Base-by-base conservation (phyloP, 2,888 invertebrate genomes). In the Hirtodrosophila confusa region DNA sequence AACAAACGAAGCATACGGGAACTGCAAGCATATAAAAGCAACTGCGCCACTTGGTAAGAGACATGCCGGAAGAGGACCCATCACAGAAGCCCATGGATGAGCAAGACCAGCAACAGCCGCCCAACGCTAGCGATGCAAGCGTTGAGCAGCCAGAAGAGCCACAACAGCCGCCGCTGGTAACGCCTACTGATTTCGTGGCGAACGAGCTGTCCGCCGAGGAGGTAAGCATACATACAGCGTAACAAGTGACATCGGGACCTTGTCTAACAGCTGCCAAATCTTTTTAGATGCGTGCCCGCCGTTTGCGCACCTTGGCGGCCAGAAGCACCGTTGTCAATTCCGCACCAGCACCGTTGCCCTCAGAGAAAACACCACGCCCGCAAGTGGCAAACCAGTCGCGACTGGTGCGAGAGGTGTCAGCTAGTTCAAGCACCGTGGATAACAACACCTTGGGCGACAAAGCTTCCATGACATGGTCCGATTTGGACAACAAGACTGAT, bases 121-220 rank as follows among this genome's bases (percentile, higher is more conserved):
- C 62, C 24, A 37, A 23, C 35, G 43, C 47, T 11, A 40, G 35
- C 37, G 51, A 62, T 45, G 48, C 49, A 29, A 57, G 31, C 24
- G 45, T 39, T 11, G 60, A 66, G n/a, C 58, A 69, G 23, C n/a
- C 53, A 5, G 57, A 56, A 39, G 50, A 63, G 24, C 8, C 24
- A 24, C 48, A 31, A 9, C 60, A 65, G 33, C 37, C 55, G 49
- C 45, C 63, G 29, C 49, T 61, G 35, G 51, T 54, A 7, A 12
- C 41, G 57, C 29, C 56, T 6, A 39, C 53, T 54, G 55, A 55
- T 5, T 40, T 43, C 33, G 50, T 65, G n/a, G 56, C 53, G 68
- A 96, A 96, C 93, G 97, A 97, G 93, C 93, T 97, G 86, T 96
- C 95, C 90, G 96, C 96, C 92, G 97, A 97, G 92, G 97, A 97